A percentile compares a stretch with the other conserved stretches of the same genome.
These are phyloP conservation scores for Exaiptasia diaphana DNA, from an alignment of 64 coral and sea anemone species.

Conservation along the genomic window DNA sequence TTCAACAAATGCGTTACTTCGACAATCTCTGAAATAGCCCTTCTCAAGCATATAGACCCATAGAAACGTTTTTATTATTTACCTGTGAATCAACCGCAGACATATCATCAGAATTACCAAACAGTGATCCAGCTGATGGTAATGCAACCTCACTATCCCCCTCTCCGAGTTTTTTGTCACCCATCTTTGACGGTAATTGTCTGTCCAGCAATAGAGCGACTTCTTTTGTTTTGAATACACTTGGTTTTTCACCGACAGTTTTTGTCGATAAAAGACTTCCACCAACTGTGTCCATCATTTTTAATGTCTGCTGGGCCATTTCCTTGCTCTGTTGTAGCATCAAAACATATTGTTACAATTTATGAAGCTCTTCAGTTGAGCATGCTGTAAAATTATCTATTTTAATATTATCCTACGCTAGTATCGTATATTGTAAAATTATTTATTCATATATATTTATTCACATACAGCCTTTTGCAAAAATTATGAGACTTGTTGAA, in stretches of 20 bases:
- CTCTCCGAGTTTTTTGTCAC: conserved; percentile 58
- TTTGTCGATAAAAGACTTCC: conserved; percentile 77
- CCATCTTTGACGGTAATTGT: conserved; percentile 78
- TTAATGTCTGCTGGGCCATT: conserved; percentile 66
- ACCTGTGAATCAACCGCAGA: conserved; percentile 82
- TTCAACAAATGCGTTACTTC: too few species aligned
- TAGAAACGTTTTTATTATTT: too few species aligned
- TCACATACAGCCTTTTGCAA: too few species aligned
- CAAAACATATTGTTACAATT: too few species aligned
- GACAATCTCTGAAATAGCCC: too few species aligned
- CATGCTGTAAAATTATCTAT: too few species aligned
- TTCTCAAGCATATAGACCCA: too few species aligned
- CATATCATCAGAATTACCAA: conserved; percentile 25
- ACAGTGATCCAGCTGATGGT: conserved; percentile 65
- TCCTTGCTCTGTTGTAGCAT: conserved; percentile 61
- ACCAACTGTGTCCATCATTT: conserved; percentile 69
- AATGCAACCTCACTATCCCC: conserved; percentile 45
- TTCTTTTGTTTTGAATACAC: conserved; percentile 51
- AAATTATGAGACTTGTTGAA: too few species aligned
- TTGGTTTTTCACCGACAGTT: conserved; percentile 75
- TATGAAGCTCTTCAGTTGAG: too few species aligned
- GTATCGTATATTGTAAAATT: too few species aligned
- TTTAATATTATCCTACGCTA: too few species aligned
- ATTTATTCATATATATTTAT: too few species aligned
- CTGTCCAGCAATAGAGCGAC: conserved; percentile 65